Percentiles rank a stretch among this genome's conserved stretches.
Evolutionary conservation across 2,797 vertebrate species (phyloP).

Genomic region (Pangasius sanitwongsei): DNA sequence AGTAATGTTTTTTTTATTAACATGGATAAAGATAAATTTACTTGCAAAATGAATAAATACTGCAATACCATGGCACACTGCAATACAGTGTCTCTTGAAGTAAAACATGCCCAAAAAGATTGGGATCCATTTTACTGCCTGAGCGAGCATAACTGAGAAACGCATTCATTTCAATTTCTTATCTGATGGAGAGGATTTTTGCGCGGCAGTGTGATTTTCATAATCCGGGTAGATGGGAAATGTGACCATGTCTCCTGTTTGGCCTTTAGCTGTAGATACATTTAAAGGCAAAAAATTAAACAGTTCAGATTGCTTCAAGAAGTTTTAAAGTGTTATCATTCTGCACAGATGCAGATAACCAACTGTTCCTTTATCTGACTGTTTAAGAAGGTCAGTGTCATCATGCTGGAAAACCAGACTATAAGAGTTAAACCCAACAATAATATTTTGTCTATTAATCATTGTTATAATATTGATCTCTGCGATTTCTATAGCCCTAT

Average conservation of each 20-base stretch:
- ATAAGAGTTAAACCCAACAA: background rate
- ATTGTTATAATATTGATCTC: background rate
- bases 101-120: background rate
- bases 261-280: background rate
- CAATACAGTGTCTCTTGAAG: background rate
- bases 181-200: background rate
- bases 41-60: background rate
- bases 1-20: background rate
- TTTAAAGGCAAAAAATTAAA: background rate
- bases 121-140: background rate
- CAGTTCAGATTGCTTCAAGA: background rate
- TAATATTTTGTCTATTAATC: background rate
- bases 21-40: background rate
- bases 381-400: background rate
- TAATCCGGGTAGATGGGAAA: background rate
- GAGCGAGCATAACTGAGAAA: background rate
- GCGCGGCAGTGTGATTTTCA: background rate
- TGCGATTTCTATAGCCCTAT: too few species aligned
- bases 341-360: background rate
- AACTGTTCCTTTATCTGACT: background rate
- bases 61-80: background rate
- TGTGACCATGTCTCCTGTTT: background rate
- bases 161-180: background rate
- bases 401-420: background rate
- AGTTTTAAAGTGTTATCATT: background rate